Evolutionary conservation across 37 sponge, comb jelly and placozoan genomes (phyloP), one percentile per base, ranked within the genome.

Genomic region (Theonella swinhoei): DNA sequence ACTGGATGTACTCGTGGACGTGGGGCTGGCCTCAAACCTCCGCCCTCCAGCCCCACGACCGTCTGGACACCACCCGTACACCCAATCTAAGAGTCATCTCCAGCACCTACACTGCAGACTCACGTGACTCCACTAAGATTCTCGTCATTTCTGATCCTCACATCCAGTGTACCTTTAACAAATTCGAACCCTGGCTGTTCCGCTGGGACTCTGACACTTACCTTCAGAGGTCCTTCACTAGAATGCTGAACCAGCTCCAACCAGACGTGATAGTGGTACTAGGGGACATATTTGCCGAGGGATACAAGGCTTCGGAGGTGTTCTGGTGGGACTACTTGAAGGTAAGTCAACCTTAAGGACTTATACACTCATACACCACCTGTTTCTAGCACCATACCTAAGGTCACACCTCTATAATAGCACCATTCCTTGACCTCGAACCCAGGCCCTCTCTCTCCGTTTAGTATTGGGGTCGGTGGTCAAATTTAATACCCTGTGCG

Each of bases 201-300:
- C 73, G 87, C 24, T 87, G 87, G 87, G 87, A 87, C 39, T 72
- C 87, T 38, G 87, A 87, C 40, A 41, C 66, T 25, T 87, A 87
- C 60, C 54, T 87, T 28, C 74, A n/a, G 67, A 72, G 41, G 60
- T 19, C 72, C 29, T 39, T 80, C 66, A 61, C 71, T 29, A 62
- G 34, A 0, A 54, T 78, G 25, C 8, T 80, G 23, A 25, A n/a
- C 1, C 26, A 19, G 4, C n/a, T 87, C 20, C 4, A 64, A 0
- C 87, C 87, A 25, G 80, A 87, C 28, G 74, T 42, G 9, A 74
- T 87, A 26, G 72, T 87, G 17, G 1, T 80, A 25, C 47, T 87
- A 11, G 87, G 87, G 22, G 87, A 87, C 64, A 28, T 74, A 37
- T 87, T 87, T 65, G 74, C 80, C 35, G 74, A 87, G 37, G 87